Evolutionary conservation across 2,888 invertebrate species (phyloP).

Genomic region (Netelia melanura): DNA sequence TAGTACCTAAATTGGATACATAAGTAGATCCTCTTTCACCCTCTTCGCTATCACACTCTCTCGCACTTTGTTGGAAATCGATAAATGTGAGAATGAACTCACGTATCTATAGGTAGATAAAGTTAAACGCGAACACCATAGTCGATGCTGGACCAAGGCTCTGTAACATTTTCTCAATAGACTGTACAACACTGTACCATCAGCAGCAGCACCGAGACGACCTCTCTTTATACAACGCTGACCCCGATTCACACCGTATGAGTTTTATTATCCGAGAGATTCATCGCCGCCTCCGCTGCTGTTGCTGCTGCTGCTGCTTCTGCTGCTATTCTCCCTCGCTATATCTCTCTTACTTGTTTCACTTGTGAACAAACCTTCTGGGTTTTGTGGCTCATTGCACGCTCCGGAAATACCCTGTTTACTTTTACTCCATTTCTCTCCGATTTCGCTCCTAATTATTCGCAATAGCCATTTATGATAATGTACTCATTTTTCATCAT

Average conservation of each 20-base stretch:
- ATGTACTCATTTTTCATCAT: not conserved
- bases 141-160: not conserved
- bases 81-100: slow-evolving; percentile 38
- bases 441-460: not conserved
- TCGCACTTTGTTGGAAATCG: slow-evolving; percentile 53
- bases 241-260: slow-evolving; percentile 60
- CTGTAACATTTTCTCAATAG: slow-evolving; percentile 30
- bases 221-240: slow-evolving; percentile 58
- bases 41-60: not conserved
- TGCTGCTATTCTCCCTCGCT: slow-evolving; percentile 1
- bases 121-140: not conserved
- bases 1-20: slow-evolving; percentile 47
- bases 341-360: not conserved
- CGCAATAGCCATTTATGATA: not conserved
- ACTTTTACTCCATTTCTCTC: slow-evolving; percentile 6
- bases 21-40: slow-evolving; percentile 37
- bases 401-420: not conserved
- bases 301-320: not conserved
- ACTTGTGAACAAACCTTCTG: slow-evolving; percentile 14
- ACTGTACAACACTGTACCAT: slow-evolving; percentile 45
- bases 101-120: not conserved
- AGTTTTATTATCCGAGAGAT: slow-evolving; percentile 60
- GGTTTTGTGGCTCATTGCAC: slow-evolving; percentile 28
- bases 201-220: slow-evolving; percentile 41
- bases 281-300: slow-evolving; percentile 25